phyloP scores from a whole-genome alignment of 2,888 invertebrate species.

The Eupithecia subumbrata region DNA sequence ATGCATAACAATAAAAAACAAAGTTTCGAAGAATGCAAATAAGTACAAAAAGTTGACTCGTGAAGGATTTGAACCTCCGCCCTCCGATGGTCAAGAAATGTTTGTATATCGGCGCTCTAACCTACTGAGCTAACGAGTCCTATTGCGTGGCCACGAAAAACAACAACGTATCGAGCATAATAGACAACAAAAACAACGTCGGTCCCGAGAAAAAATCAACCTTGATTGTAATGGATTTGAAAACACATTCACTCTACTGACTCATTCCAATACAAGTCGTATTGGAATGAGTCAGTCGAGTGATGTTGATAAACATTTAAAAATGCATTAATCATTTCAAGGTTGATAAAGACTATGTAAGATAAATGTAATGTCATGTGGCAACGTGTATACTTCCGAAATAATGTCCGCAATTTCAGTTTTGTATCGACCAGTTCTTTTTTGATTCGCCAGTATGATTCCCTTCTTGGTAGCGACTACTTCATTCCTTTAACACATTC shows the following conservation, averaged over 20 bases:
- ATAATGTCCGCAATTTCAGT: not conserved
- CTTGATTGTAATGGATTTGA: too few species aligned
- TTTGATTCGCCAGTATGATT: too few species aligned
- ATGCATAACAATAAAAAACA: too few species aligned
- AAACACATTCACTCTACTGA: too few species aligned
- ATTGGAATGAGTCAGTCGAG: not conserved
- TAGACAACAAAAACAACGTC: not conserved
- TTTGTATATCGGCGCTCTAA: conserved; percentile 48
- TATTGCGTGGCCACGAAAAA: not conserved
- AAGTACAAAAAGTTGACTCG: conserved; percentile 15
- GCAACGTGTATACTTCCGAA: not conserved
- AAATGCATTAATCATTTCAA: not conserved
- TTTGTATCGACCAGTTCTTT: not conserved
- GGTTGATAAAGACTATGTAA: too few species aligned
- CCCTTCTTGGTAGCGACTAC: too few species aligned
- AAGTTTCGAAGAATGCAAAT: too few species aligned
- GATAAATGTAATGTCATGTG: not conserved
- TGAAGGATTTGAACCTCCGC: conserved; percentile 50
- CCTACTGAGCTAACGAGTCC: conserved; percentile 51
- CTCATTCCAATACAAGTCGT: too few species aligned
- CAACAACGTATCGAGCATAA: not conserved
- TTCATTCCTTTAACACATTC: too few species aligned
- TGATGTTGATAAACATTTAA: not conserved
- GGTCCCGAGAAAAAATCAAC: not conserved
- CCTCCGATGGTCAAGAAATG: conserved; percentile 44